Base-by-base conservation (phyloP, 2,888 invertebrate species). In the Synanthedon formicaeformis region DNA sequence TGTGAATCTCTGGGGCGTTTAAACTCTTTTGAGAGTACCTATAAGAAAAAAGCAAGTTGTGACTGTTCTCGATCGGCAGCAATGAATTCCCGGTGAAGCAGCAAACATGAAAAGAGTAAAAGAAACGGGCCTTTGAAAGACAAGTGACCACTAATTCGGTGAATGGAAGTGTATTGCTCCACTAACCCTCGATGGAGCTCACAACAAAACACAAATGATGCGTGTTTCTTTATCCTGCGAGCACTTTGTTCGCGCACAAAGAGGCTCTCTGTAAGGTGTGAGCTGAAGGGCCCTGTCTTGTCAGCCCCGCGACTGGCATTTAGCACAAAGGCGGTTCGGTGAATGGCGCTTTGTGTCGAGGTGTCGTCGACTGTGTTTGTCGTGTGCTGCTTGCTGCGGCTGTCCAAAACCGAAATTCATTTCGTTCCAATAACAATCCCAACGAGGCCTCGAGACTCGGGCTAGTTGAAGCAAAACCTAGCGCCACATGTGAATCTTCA, bases 241-340 rank as follows among this genome's bases (percentile, higher is more conserved):
- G 62, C 54, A 60, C 62, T 63, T 74, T 71, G 62, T 71, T 60
- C 40, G 23, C 45, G 49, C 61, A 73, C 72, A 74, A 74, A 64
- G 61, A 62, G 50, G 41, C 59, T 65, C 68, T 73, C 65, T 65
- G 61, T 65, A 55, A 74, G 74, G 75, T 74, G 75, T 74, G 73
- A 72, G 68, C 50, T 53, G 53, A 52, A 51, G 52, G 50, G 12
- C 50, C 41, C 50, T 54, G 52, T 52, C 50, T 54, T 52, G 52
- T 52, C 14, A 45, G 45, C 45, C 34, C 12, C 40, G 16, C 49
- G 16, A 49, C 49, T 49, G 18, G 48, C 13, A 23, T 41, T 52
- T 34, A 16, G 14, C 34, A 23, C 14, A 23, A 16, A 34, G 14
- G 40, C 34, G 16, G 14, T 14, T 10, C 16, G 11, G 8, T 51